Evolutionary conservation across 2,888 invertebrate genomes (phyloP).

Genomic region (Xylota segnis): DNA sequence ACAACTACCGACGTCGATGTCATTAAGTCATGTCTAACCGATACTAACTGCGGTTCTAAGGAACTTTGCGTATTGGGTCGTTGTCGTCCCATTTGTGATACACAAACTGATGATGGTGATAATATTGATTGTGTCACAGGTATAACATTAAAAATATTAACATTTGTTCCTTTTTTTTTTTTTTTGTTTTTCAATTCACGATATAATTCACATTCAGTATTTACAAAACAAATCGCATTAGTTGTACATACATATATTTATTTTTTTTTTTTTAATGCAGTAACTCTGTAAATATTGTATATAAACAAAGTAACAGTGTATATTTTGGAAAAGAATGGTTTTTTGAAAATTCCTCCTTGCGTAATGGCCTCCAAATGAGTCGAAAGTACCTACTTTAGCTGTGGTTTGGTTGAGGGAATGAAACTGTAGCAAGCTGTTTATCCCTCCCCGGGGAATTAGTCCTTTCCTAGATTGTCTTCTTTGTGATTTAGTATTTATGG

Average conservation of each 20-base stretch:
- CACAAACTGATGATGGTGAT: conserved; percentile 76
- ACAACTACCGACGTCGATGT: conserved; percentile 78
- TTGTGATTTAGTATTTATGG: no score
- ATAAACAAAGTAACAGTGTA: conserved; percentile 59
- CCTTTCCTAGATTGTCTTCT: no score
- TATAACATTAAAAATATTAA: conserved; percentile 79
- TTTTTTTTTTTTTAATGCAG: conserved; percentile 52
- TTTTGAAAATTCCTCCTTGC: background rate
- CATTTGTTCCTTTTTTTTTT: conserved; percentile 35
- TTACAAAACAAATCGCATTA: conserved; percentile 34
- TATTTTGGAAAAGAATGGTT: conserved; percentile 17
- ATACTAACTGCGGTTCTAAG: conserved; percentile 87
- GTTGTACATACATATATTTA: conserved; percentile 51
- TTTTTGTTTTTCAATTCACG: conserved; percentile 37
- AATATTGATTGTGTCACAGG: conserved; percentile 82
- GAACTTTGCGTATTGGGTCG: conserved; percentile 87
- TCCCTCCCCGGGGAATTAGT: no score
- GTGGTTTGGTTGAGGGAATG: conserved; percentile 29
- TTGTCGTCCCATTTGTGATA: conserved; percentile 85
- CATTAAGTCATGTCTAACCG: conserved; percentile 85
- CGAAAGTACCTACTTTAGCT: background rate
- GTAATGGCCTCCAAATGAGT: conserved; percentile 9
- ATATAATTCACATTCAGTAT: conserved; percentile 50
- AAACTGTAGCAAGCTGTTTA: no score
- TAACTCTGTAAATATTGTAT: conserved; percentile 67